Base-by-base conservation (phyloP, 2,113 vertebrate genomes). In the Oryzias woworae region DNA sequence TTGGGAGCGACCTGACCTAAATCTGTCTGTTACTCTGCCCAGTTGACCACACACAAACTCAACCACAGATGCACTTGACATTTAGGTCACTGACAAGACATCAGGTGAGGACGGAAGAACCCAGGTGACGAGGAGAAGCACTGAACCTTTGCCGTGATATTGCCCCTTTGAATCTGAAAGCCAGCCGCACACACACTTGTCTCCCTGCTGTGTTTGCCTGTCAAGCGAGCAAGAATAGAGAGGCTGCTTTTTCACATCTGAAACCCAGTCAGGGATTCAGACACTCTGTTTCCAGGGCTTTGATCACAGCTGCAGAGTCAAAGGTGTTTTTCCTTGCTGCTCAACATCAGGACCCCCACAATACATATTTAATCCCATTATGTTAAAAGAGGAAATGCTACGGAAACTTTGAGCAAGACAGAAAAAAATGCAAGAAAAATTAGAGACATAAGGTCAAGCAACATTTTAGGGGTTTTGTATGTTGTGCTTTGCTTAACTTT, bases 11-110 rank as follows among this genome's bases (percentile, higher is more conserved):
- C 79, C 67, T 86, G 88, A 88, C 89, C 88, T 80, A 88, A 83
- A 88, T 90, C 85, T 88, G 83, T 88, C 84, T 76, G 51, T 73
- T 81, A 43, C 72, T 69, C 70, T 74, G 69, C 77, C 83, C 82
- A 81, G 64, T 54, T 85, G 87, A 84, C 87, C 77, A 64, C 65
- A 76, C 64, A 72, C 58, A 59, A 62, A 59, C 51, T 20, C 44
- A 28, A 52, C 17, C 78, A 82, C 71, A 84, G 66, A 80, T 57
- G 58, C 82, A 83, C 85, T 84, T 88, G 88, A 88, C 84, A 88
- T 87, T 83, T 85, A 81, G 87, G 84, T 85, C 75, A 83, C 68
- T 89, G 87, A 88, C 87, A 82, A 83, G 84, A 87, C 73, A 83
- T 87, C 85, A 84, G 87, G 84, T 87, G 81, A 87, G 80, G 87